Percentiles rank a stretch among this genome's conserved stretches.
These are phyloP conservation scores for Haemorhous mexicanus DNA, from an alignment of 2,113 vertebrate species.

Conservation along the genomic window DNA sequence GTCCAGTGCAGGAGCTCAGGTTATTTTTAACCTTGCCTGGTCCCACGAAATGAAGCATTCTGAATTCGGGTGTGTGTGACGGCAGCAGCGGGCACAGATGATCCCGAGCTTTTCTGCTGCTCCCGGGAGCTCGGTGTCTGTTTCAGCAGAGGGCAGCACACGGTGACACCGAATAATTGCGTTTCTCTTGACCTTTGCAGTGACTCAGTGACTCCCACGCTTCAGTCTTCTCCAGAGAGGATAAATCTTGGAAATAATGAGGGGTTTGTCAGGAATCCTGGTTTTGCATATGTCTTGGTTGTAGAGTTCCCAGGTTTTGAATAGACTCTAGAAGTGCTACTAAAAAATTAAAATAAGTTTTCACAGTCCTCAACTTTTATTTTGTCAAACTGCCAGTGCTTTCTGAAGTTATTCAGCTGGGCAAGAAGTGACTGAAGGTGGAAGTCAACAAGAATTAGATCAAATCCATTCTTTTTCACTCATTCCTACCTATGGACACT, in stretches of 20 bases:
- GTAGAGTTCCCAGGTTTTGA: background rate
- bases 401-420: background rate
- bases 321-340: background rate
- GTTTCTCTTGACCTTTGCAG: background rate
- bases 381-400: background rate
- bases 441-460: background rate
- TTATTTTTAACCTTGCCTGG: background rate
- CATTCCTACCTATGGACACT: background rate
- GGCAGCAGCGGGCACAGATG: background rate
- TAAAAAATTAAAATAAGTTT: background rate
- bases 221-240: background rate
- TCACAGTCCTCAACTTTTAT: background rate
- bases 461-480: background rate
- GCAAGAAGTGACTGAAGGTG: background rate
- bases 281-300: background rate
- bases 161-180: background rate
- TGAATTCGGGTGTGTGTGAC: rapidly evolving
- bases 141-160: constrained; percentile 48
- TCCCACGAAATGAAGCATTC: background rate
- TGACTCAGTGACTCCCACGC: constrained; percentile 7
- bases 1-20: background rate
- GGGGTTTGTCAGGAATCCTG: background rate
- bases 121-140: background rate
- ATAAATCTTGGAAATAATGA: background rate
- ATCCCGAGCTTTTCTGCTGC: background rate